Base-by-base conservation (phyloP, 2,797 vertebrate genomes). In the Cheirogaleus major region DNA sequence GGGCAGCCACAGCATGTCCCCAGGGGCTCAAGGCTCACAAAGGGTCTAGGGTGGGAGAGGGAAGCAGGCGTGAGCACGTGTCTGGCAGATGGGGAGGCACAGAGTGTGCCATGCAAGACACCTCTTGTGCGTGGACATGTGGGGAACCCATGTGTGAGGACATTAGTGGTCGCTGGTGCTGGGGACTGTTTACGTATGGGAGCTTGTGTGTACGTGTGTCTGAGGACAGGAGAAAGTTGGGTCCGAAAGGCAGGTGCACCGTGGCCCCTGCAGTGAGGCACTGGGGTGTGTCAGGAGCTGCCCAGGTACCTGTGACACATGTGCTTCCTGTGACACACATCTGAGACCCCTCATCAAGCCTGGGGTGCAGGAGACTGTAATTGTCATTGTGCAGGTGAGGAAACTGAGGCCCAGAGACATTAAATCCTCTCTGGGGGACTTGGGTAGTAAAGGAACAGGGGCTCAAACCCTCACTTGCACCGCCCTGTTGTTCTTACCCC, bases 371-470 rank as follows among this genome's bases (percentile, higher is more conserved):
- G 78, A 23, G 22, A 18, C 30, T 50, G 0, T 59, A 85, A 65
- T 61, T 97, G 95, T 32, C 96, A 82, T 92, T 95, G 35, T 82
- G 88, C 45, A 48, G 2, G 20, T 17, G 75, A 89, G 88, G 91
- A 95, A 76, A 93, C 69, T 70, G 82, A 88, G 27, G 43, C 95
- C 95, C 95, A 70, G 72, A 93, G 89, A 88, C 25, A 12, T 91
- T 35, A 65, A 50, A 30, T 65, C 82, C 76, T 96, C n/a, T 27
- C 70, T n/a, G 25, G 18, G 15, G n/a, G 45, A 12, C 38, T 50
- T 69, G 4, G 9, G 43, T 72, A 88, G 45, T 94, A 72, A 32
- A 87, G 50, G 30, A 45, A 23, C 17, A 14, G 55, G 88, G 23
- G 75, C 89, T 85, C 88, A 80, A 79, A 32, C 17, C 90, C 50